Base-by-base conservation (phyloP, 2,888 invertebrate species). In the Phyllotreta cruciferae region DNA sequence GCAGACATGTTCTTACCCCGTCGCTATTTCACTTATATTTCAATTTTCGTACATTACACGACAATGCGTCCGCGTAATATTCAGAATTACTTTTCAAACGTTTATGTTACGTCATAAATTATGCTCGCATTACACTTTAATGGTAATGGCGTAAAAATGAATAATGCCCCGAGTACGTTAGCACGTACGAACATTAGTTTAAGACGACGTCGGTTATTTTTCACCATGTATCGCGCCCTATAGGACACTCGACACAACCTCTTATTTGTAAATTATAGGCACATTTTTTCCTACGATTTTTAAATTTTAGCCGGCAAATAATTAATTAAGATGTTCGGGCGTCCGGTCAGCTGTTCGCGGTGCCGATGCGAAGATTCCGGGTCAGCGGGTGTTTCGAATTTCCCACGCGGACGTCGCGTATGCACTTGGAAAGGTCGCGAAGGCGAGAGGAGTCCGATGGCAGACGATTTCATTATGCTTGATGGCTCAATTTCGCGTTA, bases 11-110 rank as follows among this genome's bases (percentile, higher is more conserved):
- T 71, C 70, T 71, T 67, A 71, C 71, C 74, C 73, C 70, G 69
- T 66, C 72, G 70, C 73, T 70, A 68, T 74, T 74, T 73, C 74
- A 76, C 75, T 79, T 78, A 77, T 76, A 77, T 79, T 78, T 78
- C 79, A 78, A 78, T 79, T 79, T 78, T 76, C 77, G 72, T 78
- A 77, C 73, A 75, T 76, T 76, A 77, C 71, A 73, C 69, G 72
- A 73, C 74, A 72, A 75, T 71, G 70, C 67, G 70, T 67, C 65
- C 70, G 66, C 73, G 72, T 74, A 71, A 75, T 73, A 74, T 74
- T 73, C 73, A 66, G 70, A 73, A 74, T 73, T 71, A 72, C 70
- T 70, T 73, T 73, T 72, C 71, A 70, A 71, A 70, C 71, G 64
- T 69, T 70, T 67, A 60, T 42, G 65, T 60, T 65, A 58, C 41